Base-by-base conservation (phyloP, 2,888 invertebrate species). In the Agrilus cyanescens region DNA sequence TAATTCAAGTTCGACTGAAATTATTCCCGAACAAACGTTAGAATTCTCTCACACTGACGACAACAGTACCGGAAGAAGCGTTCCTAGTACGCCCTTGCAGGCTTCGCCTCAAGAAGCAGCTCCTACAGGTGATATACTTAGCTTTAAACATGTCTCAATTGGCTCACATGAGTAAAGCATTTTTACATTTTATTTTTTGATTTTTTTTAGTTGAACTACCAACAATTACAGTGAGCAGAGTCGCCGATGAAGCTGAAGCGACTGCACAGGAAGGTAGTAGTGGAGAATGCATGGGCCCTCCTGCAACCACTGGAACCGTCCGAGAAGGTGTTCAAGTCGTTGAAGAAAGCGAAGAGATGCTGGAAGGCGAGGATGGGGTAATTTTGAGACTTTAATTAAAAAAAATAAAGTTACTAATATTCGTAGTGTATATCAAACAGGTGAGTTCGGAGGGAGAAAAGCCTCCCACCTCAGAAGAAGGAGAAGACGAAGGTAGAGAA, bases 401-500 rank as follows among this genome's bases (percentile, higher is more conserved):
- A 3, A 18, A n/a, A 25, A 16, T 13, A 30, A 16, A 15, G 16
- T 31, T 32, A 38, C 4, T 8, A 14, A 36, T 32, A 10, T 32
- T 12, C 20, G 15, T 10, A n/a, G 36, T 25, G 13, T 25, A 18
- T 32, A 25, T 12, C 14, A 16, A 50, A 30, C 12, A 63, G 63
- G 77, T 76, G 14, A 75, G 73, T 44, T 77, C 78, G 1, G 80
- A 80, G 56, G 75, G 75, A 14, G 80, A 80, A 57, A 79, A 79
- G 53, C 71, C 71, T 36, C 61, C 68, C 12, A 67, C 69, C 14
- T 57, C 61, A 6, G 72, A 72, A 50, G 65, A 67, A 35, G 65
- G 60, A 8, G 65, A 64, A 48, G 85, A 85, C 61, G 86, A 86
- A 59, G 85, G 82, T 3, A 78, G 86, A 39, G 86, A 86, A 66